Base-by-base conservation (phyloP, 2,113 vertebrate genomes). In the Rhagologus leucostigma region DNA sequence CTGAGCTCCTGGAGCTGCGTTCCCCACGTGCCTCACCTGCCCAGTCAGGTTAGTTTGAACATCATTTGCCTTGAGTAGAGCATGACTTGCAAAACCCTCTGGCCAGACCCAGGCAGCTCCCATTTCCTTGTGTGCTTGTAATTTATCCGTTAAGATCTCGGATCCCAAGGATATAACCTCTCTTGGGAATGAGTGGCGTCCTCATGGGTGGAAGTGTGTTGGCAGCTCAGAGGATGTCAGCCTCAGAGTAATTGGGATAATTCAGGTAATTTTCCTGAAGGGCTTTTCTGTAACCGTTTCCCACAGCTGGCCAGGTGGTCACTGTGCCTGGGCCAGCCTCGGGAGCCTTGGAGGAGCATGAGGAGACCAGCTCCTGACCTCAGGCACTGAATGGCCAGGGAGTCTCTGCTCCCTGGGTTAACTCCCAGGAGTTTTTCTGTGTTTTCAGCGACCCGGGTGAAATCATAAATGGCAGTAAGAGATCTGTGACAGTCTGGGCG, bases 321-420 rank as follows among this genome's bases (percentile, higher is more conserved):
- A 1, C 11, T 15, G 47, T 23, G 33, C 53, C 39, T 49, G 67
- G 42, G 6, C 37, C 65, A 75, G 83, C 60, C 63, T 35, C 0
- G 1, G 24, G 33, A 23, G 21, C 2, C 2, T 8, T 69, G 55
- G 63, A 30, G 33, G 57, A 80, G 35, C 1, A 3, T 10, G 0
- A n/a, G 67, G 42, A 55, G 27, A 9, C 9, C 30, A 49, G 39
- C 4, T 16, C 47, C 49, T 56, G 56, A 12, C 3, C 11, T 26
- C 13, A 7, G 73, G 37, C 44, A 18, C 49, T 3, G 29, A 50
- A n/a, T 39, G 33, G 9, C 49, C 2, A 3, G 30, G 79, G 49
- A 20, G 12, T 16, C 49, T 55, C 56, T 3, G 57, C 49, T 60
- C 37, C 30, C 63, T 44, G n/a, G 3, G 7, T 44, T 26, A 23